Evolutionary conservation across 1,140 invertebrate species (phyloP), one percentile per base, ranked within the genome.

Genomic region (Euborellia annulipes): DNA sequence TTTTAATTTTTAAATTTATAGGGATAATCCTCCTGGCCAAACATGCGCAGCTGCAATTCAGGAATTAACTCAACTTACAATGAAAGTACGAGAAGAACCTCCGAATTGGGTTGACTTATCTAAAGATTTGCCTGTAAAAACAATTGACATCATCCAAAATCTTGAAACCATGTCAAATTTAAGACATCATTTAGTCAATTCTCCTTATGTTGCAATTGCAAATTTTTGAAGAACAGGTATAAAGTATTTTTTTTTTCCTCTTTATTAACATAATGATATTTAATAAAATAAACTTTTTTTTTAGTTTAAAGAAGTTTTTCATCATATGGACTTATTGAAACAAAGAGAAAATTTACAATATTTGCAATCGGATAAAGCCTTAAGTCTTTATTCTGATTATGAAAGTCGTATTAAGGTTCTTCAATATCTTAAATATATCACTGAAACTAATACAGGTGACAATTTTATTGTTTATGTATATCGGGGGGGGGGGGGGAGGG

Each of bases 301-400:
- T 22, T 53, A 91, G 64, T 90, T 92, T 59, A 62, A 67, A 11
- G 63, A 72, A 32, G 75, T 88, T 0, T 86, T 80, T 54, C 69
- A 72, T 38, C 70, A 77, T 17, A 83, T 79, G 58, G 70, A 79
- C 58, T 56, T 89, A 2, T 73, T 84, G 52, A 70, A 78, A 11
- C 72, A 82, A 51, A 75, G 80, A 14, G 71, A 77, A 36, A 68
- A 78, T 51, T 67, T 92, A 36, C 74, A 82, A 48, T 78, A 76
- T 49, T 64, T 79, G 30, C 64, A 94, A 2, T 95, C 89, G 0
- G 81, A 85, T 47, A 80, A 88, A 58, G 89, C 79, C 57, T 68
- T 97, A 36, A 69, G 74, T 1, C 65, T 95, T 1, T 85, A 93
- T 62, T 84, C 85, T 1, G 91, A 97, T 54, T 97, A 95, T 62